Base-by-base conservation (phyloP, 2,113 vertebrate species). In the Toxotes chatareus region DNA sequence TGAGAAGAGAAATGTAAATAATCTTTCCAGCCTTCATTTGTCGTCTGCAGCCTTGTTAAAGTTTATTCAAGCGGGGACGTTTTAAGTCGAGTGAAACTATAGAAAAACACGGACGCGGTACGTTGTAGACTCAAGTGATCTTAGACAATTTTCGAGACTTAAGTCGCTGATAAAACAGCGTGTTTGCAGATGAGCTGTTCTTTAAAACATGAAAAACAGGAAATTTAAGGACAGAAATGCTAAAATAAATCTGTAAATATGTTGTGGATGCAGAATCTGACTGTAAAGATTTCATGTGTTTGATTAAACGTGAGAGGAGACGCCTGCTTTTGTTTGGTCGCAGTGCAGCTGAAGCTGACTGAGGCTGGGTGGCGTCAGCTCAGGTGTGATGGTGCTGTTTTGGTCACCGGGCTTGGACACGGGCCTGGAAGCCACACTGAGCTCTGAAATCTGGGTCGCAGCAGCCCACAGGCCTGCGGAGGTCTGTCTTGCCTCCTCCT, bases 381-480 rank as follows among this genome's bases (percentile, higher is more conserved):
- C 57, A 68, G 79, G 73, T 79, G 6, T 34, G 46, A 42, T 38
- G 38, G 34, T 13, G 12, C n/a, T 40, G 73, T 63, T 51, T 83
- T 66, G 75, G 88, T 87, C 73, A 62, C 59, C 5, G 9, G 51
- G 13, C n/a, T 76, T 72, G 72, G 73, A 79, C 38, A 1, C 46
- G 34, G 42, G 82, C 84, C 82, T 16, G 3, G 63, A 70, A 79
- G 55, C 80, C 63, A 61, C 77, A 60, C 66, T 19, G 63, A 82
- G 77, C 81, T 82, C 53, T 16, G 46, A 65, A 82, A 89, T 89
- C 76, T 93, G 90, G 88, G 90, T 91, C 90, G 83, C 62, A n/a
- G 74, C 55, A 53, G 62, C 86, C 84, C 71, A 81, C 60, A 69
- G 82, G 85, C 80, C 74, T 68, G 67, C 9, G 14, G 23, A 60